A percentile compares a stretch with the other conserved stretches of the same genome.
Evolutionary conservation across 2,888 invertebrate genomes (phyloP).

Genomic region (Pammene fasciana): DNA sequence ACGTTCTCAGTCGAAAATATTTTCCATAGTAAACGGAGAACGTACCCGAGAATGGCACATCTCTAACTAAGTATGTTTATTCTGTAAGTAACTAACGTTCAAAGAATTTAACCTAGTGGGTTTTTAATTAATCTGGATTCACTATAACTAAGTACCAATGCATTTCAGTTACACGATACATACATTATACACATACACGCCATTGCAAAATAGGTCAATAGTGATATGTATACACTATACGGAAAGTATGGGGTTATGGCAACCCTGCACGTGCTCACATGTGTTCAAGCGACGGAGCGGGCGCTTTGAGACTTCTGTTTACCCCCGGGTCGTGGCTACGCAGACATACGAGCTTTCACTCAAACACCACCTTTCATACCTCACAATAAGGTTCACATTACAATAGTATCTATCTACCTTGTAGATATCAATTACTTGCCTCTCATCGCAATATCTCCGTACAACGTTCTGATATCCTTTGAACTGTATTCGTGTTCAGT

Average conservation of each 20-base stretch:
- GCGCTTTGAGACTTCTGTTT: constrained; percentile 42
- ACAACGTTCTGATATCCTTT: background rate
- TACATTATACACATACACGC: background rate
- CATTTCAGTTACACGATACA: background rate
- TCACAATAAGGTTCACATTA: constrained; percentile 10
- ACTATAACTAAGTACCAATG: no score
- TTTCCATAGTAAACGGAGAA: no score
- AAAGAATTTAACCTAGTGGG: no score
- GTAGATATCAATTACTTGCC: constrained; percentile 9
- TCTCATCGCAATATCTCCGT: constrained; percentile 14
- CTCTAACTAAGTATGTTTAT: no score
- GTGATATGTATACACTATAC: background rate
- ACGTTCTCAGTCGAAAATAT: no score
- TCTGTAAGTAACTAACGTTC: background rate
- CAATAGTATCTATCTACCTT: background rate
- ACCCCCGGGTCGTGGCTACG: constrained; percentile 31
- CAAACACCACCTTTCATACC: background rate
- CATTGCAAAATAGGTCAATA: constrained; percentile 6
- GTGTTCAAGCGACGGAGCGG: constrained; percentile 37
- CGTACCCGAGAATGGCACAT: no score
- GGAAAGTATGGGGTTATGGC: background rate
- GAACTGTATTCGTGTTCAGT: background rate
- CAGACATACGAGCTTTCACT: background rate
- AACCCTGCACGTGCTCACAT: constrained; percentile 36
- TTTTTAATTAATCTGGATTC: no score